A percentile compares a stretch with the other conserved stretches of the same genome.
These are phyloP conservation scores for Rhynchotus rufescens DNA, from an alignment of 2,797 vertebrate species.

Conservation along the genomic window DNA sequence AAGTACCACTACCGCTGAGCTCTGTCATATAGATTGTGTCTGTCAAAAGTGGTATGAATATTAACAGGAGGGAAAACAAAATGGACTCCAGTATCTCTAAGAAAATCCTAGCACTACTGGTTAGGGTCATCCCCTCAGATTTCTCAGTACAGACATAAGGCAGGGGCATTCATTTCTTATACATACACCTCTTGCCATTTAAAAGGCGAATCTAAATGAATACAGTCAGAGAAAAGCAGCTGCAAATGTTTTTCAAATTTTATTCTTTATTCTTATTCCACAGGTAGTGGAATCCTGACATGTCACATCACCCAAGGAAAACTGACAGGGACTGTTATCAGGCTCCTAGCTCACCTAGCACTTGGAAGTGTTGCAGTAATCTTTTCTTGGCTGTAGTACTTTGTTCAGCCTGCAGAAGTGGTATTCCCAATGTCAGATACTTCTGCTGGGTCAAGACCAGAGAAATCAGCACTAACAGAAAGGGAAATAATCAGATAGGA, in stretches of 20 bases:
- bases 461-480: slow-evolving; percentile 41
- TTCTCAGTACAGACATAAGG: background rate
- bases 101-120: background rate
- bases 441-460: slow-evolving; percentile 35
- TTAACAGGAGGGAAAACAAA: background rate
- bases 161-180: background rate
- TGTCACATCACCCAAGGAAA: slow-evolving; percentile 40
- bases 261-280: slow-evolving; percentile 35
- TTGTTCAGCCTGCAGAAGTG: slow-evolving; percentile 13
- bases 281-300: slow-evolving; percentile 14
- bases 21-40: background rate
- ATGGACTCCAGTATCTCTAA: background rate
- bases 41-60: background rate
- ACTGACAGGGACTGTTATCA: background rate
- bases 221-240: background rate
- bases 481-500: slow-evolving; percentile 27
- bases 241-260: slow-evolving; percentile 38
- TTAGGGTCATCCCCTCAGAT: background rate
- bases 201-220: background rate
- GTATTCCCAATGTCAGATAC: slow-evolving; percentile 59
- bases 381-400: slow-evolving; percentile 16
- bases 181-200: background rate
- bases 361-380: background rate
- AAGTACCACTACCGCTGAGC: background rate
- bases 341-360: slow-evolving; percentile 14